Conservation (phyloP, 2,113 vertebrate genomes). For the Fregata magnificens region DNA sequence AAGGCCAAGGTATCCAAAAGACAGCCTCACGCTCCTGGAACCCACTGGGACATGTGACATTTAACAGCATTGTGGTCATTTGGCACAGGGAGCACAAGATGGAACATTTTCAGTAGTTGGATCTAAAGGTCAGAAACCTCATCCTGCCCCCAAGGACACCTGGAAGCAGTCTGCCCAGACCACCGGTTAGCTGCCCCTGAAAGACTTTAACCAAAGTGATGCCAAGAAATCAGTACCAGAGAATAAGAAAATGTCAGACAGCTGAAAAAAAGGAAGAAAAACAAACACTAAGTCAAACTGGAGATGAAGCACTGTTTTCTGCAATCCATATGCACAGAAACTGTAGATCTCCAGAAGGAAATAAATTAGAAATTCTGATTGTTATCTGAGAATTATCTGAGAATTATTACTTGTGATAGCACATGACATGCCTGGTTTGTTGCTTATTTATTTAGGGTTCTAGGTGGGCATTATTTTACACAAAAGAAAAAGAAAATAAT, state of each 20-base stretch:
- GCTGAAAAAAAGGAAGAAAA: neutral
- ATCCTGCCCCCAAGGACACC: neutral
- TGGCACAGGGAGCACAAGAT: neutral
- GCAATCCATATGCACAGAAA: neutral
- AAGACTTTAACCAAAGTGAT: neutral
- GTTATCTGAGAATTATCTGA: too few relatives aligned
- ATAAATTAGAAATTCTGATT: neutral
- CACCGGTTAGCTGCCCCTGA: neutral
- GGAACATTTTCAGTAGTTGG: neutral
- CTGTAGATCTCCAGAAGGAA: neutral
- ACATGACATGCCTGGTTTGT: neutral
- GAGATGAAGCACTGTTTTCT: neutral
- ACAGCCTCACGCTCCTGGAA: neutral
- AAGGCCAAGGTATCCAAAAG: neutral
- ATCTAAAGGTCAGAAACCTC: neutral
- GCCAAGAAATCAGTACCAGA: neutral
- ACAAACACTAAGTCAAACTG: neutral
- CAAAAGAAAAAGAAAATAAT: neutral
- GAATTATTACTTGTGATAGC: neutral
- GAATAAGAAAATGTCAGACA: neutral
- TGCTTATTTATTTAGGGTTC: neutral
- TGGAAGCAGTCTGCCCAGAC: neutral
- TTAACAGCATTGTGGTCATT: neutral
- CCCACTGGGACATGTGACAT: neutral
- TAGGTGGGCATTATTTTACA: neutral